A percentile compares a stretch with the other conserved stretches of the same genome.
Conservation (phyloP, 2,113 vertebrate species). For the Panthera tigris region DNA sequence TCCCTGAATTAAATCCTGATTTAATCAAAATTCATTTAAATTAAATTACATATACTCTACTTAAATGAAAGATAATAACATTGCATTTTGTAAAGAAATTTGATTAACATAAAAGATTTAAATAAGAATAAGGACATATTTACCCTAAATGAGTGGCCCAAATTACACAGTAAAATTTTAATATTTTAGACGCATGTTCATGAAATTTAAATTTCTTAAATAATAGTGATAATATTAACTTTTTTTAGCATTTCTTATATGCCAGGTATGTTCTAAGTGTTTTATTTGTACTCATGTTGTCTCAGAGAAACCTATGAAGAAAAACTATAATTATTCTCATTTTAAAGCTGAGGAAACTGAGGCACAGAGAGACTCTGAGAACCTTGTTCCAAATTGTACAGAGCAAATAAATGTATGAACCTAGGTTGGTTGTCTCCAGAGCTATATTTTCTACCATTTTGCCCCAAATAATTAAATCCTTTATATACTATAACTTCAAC, state of each 20-base stretch:
- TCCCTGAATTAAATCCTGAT: constrained; percentile 13
- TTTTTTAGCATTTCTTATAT: neutral
- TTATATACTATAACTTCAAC: neutral
- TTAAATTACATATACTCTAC: neutral
- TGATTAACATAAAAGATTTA: constrained; percentile 5
- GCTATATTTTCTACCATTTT: neutral
- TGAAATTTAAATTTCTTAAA: neutral
- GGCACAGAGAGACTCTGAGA: neutral
- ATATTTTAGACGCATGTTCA: neutral
- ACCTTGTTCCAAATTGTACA: neutral
- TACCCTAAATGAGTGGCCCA: neutral
- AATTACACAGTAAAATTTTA: neutral
- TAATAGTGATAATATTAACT: neutral
- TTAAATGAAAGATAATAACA: neutral
- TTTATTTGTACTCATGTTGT: neutral
- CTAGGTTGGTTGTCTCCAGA: neutral
- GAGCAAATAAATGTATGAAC: neutral
- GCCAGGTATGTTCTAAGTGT: neutral
- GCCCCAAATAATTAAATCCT: neutral
- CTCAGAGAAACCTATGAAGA: neutral
- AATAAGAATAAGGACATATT: neutral
- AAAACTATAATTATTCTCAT: neutral
- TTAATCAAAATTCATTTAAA: constrained; percentile 38
- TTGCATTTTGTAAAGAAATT: neutral
- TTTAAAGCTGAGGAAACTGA: neutral